These are phyloP conservation scores for Goniozus legneri DNA, from an alignment of 1,140 invertebrate genomes.

Conservation along the genomic window DNA sequence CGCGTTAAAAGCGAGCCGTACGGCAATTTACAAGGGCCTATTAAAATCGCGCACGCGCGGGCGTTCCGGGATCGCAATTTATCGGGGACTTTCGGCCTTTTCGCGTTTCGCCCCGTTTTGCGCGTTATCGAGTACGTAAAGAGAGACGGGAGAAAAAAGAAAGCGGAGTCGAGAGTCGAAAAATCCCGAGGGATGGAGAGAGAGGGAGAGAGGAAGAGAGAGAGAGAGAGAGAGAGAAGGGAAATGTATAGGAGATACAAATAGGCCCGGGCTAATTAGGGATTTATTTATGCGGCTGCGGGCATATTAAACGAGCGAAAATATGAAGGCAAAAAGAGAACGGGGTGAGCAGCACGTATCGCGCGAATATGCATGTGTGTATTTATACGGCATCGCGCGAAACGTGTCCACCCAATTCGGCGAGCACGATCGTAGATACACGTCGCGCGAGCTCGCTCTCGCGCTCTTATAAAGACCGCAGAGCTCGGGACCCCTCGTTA, in stretches of 20 bases:
- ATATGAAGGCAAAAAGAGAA: conserved; percentile 26
- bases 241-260: conserved; percentile 23
- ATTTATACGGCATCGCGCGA: conserved; percentile 13
- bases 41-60: too few relatives aligned
- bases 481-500: conserved; percentile 29
- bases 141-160: too few relatives aligned
- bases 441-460: conserved; percentile 25
- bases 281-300: conserved; percentile 31
- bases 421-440: conserved; percentile 31
- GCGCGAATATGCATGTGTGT: too few relatives aligned
- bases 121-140: too few relatives aligned
- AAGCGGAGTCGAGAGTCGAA: too few relatives aligned
- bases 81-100: too few relatives aligned
- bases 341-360: too few relatives aligned
- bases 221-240: conserved; percentile 3
- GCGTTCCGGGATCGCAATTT: too few relatives aligned
- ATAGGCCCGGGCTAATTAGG: conserved; percentile 33
- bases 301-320: conserved; percentile 34
- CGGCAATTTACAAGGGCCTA: too few relatives aligned
- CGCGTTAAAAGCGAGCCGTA: too few relatives aligned
- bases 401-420: conserved; percentile 30
- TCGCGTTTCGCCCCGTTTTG: too few relatives aligned
- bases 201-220: not conserved
- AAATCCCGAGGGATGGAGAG: not conserved
- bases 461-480: conserved; percentile 29